Evolutionary conservation across 2,888 invertebrate species (phyloP).

Genomic region (Panzeria rudis): DNA sequence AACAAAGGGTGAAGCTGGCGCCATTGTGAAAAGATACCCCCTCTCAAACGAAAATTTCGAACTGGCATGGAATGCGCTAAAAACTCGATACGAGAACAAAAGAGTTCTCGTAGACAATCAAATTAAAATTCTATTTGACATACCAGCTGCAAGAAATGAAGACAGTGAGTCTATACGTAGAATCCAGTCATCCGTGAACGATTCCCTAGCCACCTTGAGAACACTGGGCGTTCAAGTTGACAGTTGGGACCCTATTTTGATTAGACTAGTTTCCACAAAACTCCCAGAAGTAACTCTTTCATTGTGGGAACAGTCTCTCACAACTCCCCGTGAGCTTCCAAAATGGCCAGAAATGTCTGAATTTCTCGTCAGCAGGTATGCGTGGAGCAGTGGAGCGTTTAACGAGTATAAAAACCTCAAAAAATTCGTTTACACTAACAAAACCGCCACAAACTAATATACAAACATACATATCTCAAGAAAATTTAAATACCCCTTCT

Average conservation of each 20-base stretch:
- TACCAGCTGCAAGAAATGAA: too few species aligned
- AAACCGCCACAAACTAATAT: neutral
- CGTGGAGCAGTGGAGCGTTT: conserved; percentile 10
- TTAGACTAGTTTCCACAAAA: conserved; percentile 7
- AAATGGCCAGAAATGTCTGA: conserved; percentile 15
- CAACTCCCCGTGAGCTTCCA: neutral
- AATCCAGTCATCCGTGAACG: conserved; percentile 3
- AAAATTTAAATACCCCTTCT: too few species aligned
- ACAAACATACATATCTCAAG: neutral
- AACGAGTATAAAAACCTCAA: neutral
- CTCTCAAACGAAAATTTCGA: too few species aligned
- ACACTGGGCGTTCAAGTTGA: neutral
- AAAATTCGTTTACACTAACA: neutral
- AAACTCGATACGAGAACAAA: conserved; percentile 45
- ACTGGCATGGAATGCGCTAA: conserved; percentile 43
- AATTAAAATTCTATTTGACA: too few species aligned
- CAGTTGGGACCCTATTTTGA: conserved; percentile 16
- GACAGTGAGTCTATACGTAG: neutral
- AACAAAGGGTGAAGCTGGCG: too few species aligned
- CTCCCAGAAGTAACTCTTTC: neutral
- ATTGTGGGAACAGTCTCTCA: conserved; percentile 22
- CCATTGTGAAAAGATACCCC: too few species aligned
- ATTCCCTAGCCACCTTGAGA: neutral
- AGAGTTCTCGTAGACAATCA: conserved; percentile 45
- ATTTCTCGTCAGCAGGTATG: conserved; percentile 30